Evolutionary conservation across 2,113 vertebrate species (phyloP).

Genomic region (Tonatia bakeri): DNA sequence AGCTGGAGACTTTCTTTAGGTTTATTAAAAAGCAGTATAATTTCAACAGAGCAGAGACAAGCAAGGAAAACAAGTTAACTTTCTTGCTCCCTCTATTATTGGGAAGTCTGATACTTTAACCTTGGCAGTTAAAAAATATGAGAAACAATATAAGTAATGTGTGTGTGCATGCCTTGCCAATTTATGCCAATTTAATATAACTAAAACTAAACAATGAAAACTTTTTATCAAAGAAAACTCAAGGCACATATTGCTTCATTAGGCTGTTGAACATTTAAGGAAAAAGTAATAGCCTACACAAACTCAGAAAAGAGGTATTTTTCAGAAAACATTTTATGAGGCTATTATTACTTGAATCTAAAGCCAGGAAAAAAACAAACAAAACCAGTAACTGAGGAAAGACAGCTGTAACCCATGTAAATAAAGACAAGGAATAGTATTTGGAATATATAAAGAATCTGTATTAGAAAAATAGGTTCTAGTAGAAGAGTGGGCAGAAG

Average conservation of each 20-base stretch:
- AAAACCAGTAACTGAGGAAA: background rate
- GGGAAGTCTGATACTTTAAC: background rate
- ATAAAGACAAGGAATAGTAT: background rate
- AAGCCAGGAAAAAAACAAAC: background rate
- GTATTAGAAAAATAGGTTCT: background rate
- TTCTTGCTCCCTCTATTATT: background rate
- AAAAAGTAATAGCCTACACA: background rate
- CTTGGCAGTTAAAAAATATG: background rate
- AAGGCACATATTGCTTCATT: background rate
- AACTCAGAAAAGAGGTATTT: background rate
- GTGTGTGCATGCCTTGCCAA: background rate
- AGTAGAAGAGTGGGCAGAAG: background rate
- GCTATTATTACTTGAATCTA: background rate
- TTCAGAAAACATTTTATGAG: background rate
- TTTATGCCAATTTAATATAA: background rate
- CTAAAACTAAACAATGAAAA: background rate
- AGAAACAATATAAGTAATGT: background rate
- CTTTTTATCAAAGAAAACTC: background rate
- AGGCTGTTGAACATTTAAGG: background rate
- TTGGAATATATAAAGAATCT: background rate
- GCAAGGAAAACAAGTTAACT: background rate
- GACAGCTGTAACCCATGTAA: background rate
- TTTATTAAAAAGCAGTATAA: background rate
- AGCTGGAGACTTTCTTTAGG: background rate
- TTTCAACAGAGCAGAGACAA: background rate